Percentiles rank a stretch among this genome's conserved stretches.
These are phyloP conservation scores for Drosophila macrospina DNA, from an alignment of 2,888 invertebrate genomes.

Conservation along the genomic window DNA sequence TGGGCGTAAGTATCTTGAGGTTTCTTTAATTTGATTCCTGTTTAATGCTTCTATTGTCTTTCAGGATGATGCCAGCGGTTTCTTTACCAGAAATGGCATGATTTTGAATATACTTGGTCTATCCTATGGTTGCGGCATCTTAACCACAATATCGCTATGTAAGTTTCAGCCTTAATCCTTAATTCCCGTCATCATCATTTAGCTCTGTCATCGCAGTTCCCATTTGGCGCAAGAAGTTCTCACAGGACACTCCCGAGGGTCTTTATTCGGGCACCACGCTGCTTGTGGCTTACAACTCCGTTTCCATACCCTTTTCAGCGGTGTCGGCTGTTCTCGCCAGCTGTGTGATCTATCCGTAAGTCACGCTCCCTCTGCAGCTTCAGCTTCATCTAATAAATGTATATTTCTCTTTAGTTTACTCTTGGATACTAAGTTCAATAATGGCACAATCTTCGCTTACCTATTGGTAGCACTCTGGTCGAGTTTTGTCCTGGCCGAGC, in stretches of 20 bases:
- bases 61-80: slow-evolving; percentile 84
- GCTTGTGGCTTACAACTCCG: slow-evolving; percentile 92
- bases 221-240: slow-evolving; percentile 94
- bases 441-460: slow-evolving; percentile 87
- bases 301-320: slow-evolving; percentile 93
- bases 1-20: slow-evolving; percentile 79
- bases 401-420: slow-evolving; percentile 72
- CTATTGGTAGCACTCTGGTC: slow-evolving; percentile 92
- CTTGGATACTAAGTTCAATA: slow-evolving; percentile 81
- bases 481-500: slow-evolving; percentile 93
- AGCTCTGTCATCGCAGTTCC: slow-evolving; percentile 87
- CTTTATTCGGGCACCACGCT: slow-evolving; percentile 94
- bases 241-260: slow-evolving; percentile 95
- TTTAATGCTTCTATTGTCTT: neutral
- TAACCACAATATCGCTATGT: slow-evolving; percentile 84
- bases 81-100: slow-evolving; percentile 85
- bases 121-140: slow-evolving; percentile 84
- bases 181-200: fast-evolving
- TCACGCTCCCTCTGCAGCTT: neutral
- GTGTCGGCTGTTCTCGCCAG: slow-evolving; percentile 90
- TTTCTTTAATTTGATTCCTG: neutral
- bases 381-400: neutral
- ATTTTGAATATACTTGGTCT: slow-evolving; percentile 84
- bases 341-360: slow-evolving; percentile 91
- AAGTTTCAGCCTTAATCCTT: slow-evolving; percentile 12